Percentiles rank a stretch among this genome's conserved stretches.
Conservation (phyloP, 1,140 invertebrate genomes). For the Pachypeltis micranthus region DNA sequence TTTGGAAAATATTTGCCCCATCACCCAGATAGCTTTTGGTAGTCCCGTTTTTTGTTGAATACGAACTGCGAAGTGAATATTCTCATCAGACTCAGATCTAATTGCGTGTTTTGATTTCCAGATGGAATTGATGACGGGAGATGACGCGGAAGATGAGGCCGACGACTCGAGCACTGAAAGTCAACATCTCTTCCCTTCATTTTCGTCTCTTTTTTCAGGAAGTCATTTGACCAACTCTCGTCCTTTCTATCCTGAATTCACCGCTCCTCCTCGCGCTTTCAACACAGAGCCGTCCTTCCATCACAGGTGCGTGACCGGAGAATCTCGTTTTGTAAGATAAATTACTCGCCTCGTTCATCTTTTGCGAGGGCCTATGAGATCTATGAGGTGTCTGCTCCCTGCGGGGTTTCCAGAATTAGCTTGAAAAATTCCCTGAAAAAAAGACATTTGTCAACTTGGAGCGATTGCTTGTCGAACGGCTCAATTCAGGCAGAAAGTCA, state of each 20-base stretch:
- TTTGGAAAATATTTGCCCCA: neutral
- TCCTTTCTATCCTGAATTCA: conserved; percentile 21
- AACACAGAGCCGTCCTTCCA: conserved; percentile 34
- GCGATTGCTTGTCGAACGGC: too few relatives aligned
- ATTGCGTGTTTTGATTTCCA: conserved; percentile 5
- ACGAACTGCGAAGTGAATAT: too few relatives aligned
- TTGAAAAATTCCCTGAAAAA: too few relatives aligned
- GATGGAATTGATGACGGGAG: conserved; percentile 6
- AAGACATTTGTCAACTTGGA: too few relatives aligned
- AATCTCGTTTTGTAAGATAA: too few relatives aligned
- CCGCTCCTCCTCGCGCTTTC: conserved; percentile 4
- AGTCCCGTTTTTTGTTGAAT: neutral
- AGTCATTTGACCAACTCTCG: conserved; percentile 21
- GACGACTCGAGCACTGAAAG: conserved; percentile 25
- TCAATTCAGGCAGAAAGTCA: too few relatives aligned
- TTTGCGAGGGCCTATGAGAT: too few relatives aligned
- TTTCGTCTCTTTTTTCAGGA: conserved; percentile 36
- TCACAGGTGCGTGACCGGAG: conserved; percentile 32
- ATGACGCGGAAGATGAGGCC: conserved; percentile 7
- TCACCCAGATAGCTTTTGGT: neutral
- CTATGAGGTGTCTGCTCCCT: too few relatives aligned
- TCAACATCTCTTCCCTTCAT: conserved; percentile 41
- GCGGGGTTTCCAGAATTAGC: too few relatives aligned
- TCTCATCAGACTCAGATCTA: neutral
- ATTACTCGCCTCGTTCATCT: too few relatives aligned